These are phyloP conservation scores for Varanus komodoensis DNA, from an alignment of 2,113 vertebrate species.

Conservation along the genomic window DNA sequence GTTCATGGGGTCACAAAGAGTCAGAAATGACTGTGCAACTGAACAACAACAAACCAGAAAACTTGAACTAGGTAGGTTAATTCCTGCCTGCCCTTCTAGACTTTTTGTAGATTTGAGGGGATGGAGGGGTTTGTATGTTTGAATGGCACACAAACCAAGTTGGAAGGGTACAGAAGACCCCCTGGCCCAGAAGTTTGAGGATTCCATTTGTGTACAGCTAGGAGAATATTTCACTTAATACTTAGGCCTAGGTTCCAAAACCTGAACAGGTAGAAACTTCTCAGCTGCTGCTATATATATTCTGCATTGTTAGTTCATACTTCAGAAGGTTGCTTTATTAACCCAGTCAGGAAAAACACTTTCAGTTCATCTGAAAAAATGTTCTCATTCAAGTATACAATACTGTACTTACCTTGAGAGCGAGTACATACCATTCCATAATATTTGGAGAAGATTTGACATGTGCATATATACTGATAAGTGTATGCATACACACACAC, in stretches of 20 bases:
- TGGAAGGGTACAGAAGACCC: neutral
- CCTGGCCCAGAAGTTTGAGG: neutral
- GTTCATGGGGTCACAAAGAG: no score
- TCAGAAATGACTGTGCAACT: no score
- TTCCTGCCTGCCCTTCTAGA: no score
- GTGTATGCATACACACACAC: no score
- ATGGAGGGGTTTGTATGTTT: neutral
- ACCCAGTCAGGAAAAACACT: neutral
- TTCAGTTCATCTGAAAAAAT: conserved; percentile 4
- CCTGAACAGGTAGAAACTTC: neutral
- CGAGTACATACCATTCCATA: neutral
- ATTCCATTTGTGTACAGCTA: neutral
- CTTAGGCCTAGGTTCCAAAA: neutral
- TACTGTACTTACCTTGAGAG: neutral
- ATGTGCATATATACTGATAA: neutral
- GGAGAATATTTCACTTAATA: no score
- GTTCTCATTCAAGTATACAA: neutral
- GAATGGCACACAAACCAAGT: neutral
- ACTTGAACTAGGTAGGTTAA: no score
- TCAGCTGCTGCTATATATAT: neutral
- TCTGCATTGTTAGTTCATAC: neutral
- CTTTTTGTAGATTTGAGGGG: neutral
- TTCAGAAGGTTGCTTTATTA: conserved; percentile 8
- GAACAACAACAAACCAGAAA: no score
- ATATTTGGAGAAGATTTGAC: neutral